Conservation (phyloP, 2,797 vertebrate species). For the Thaleichthys pacificus region DNA sequence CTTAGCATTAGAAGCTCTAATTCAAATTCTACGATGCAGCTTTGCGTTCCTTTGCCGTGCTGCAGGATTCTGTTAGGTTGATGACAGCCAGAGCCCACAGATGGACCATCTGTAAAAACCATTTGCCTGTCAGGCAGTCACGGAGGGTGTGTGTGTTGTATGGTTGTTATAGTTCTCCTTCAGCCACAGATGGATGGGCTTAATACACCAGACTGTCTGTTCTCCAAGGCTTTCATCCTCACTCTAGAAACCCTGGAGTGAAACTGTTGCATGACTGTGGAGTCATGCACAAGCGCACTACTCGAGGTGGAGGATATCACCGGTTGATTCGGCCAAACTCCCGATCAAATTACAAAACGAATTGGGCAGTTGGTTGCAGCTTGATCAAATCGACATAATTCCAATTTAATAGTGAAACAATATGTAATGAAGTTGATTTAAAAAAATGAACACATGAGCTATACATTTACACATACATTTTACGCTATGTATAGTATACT, state of each 20-base stretch:
- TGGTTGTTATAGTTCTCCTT: conserved; percentile 23
- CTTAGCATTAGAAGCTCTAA: conserved; percentile 44
- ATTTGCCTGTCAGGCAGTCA: conserved; percentile 32
- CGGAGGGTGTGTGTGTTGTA: conserved; percentile 9
- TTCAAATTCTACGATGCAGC: conserved; percentile 35
- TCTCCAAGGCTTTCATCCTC: conserved; percentile 26
- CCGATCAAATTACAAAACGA: neutral
- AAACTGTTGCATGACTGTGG: conserved; percentile 21
- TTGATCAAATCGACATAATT: neutral
- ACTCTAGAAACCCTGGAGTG: conserved; percentile 29
- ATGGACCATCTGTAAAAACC: conserved; percentile 44
- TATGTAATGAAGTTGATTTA: too few species aligned
- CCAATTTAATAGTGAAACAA: neutral
- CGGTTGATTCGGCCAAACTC: neutral
- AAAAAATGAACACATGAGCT: too few species aligned
- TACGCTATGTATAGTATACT: too few species aligned
- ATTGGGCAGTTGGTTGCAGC: neutral
- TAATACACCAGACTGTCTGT: conserved; percentile 49
- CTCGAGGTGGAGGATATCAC: neutral
- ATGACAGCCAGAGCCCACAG: conserved; percentile 26
- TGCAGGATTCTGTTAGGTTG: conserved; percentile 23
- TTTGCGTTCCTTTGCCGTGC: conserved; percentile 20
- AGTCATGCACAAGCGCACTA: neutral
- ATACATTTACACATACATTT: too few species aligned
- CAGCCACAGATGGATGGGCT: conserved; percentile 32